phyloP scores from a whole-genome alignment of 2,888 invertebrate genomes.

The Drymonia ruficornis region DNA sequence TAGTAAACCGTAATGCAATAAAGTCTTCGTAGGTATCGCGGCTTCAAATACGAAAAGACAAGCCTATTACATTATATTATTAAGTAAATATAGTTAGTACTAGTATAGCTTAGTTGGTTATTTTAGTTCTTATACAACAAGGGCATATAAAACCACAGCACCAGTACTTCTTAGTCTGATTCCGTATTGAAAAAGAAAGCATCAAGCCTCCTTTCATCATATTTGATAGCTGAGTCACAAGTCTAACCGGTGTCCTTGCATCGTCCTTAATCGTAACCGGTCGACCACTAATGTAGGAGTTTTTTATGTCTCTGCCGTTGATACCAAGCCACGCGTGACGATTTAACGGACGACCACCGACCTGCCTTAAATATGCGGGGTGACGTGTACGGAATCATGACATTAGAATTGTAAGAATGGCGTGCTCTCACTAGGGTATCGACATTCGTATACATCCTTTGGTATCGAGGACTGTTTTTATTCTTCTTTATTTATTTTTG shows the following conservation, averaged over 20 bases:
- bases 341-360: conserved; percentile 58
- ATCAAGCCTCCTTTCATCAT: conserved; percentile 1
- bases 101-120: too few species aligned
- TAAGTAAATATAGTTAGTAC: too few species aligned
- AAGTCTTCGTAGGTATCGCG: too few species aligned
- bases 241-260: conserved; percentile 54
- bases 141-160: too few species aligned
- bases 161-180: too few species aligned
- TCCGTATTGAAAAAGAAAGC: neutral
- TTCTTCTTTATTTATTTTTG: too few species aligned
- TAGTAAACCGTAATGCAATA: too few species aligned
- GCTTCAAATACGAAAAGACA: too few species aligned
- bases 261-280: conserved; percentile 53
- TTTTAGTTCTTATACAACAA: too few species aligned
- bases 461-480: too few species aligned
- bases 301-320: conserved; percentile 41
- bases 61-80: too few species aligned
- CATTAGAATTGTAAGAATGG: conserved; percentile 18
- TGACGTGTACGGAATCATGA: conserved; percentile 41
- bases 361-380: conserved; percentile 51
- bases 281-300: conserved; percentile 31
- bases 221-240: conserved; percentile 44
- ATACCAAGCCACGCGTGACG: conserved; percentile 51
- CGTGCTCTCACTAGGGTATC: conserved; percentile 9
- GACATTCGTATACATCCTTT: too few species aligned